phyloP scores from a whole-genome alignment of 2,888 invertebrate genomes.

The Leptopilina syphax region DNA sequence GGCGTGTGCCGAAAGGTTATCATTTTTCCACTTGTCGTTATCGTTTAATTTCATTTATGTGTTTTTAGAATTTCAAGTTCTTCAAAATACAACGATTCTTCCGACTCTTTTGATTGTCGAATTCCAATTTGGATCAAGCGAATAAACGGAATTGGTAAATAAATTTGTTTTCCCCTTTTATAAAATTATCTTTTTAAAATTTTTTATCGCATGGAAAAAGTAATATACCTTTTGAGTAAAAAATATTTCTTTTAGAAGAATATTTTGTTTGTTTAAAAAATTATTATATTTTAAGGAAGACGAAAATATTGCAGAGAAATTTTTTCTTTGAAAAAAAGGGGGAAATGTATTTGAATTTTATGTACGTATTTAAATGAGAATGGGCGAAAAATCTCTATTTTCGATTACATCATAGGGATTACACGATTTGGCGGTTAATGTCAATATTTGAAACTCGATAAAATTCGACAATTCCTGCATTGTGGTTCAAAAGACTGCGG shows the following conservation, averaged over 20 bases:
- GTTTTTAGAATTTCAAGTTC: conserved; percentile 21
- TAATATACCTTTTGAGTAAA: too few species aligned
- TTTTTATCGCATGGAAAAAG: background rate
- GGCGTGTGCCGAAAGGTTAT: conserved; percentile 29
- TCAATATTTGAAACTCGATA: conserved; percentile 44
- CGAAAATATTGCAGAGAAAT: too few species aligned
- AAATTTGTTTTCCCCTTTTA: background rate
- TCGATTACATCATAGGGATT: conserved; percentile 33
- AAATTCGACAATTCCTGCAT: conserved; percentile 53
- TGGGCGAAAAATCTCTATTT: conserved; percentile 2
- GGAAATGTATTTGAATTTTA: background rate
- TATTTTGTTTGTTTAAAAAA: too few species aligned
- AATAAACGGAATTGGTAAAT: conserved; percentile 4
- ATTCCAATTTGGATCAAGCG: conserved; percentile 18
- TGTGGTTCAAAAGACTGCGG: conserved; percentile 46
- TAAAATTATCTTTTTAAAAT: background rate
- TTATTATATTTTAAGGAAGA: too few species aligned
- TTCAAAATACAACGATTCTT: background rate
- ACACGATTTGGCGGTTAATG: conserved; percentile 24
- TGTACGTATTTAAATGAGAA: background rate
- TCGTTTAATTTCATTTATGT: conserved; percentile 35
- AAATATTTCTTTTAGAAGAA: too few species aligned
- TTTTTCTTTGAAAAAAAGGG: too few species aligned
- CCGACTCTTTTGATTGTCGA: background rate
- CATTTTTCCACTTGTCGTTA: background rate